Evolutionary conservation across 2,113 vertebrate species (phyloP), one percentile per base, ranked within the genome.

Genomic region (Python bivittatus): DNA sequence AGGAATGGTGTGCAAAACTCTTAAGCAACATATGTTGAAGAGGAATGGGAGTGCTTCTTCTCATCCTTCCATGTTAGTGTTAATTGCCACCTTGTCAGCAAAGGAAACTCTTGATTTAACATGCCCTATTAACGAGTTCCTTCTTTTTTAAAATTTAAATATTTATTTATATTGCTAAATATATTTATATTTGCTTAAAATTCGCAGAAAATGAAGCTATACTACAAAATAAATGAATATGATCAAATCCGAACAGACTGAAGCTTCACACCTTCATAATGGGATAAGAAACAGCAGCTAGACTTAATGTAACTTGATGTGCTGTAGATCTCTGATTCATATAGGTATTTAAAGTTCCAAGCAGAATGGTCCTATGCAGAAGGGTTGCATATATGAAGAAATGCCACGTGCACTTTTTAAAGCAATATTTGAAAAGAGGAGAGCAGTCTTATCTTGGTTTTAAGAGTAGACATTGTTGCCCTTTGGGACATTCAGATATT

Each of bases 301-400:
- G 95, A 97, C 93, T 97, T 97, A 94, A 97, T 97, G 97, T 95
- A 97, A 93, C 92, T 94, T 97, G 96, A 96, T 0, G 88, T 98
- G 97, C 95, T 97, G 97, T 95, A 97, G 96, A 96, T 97, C 93
- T 97, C 96, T 93, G 97, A 96, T 96, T 97, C 96, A 96, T 98
- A 96, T 95, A 97, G 95, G 91, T 95, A 97, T 97, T 97, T 97
- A 97, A 97, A 97, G 97, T 98, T 97, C 96, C 97, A 97, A 96
- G 94, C 85, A 96, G 95, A 97, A 97, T 98, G 98, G 97, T 98
- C 97, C 97, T 98, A 96, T 96, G 96, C 96, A 97, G 96, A 97
- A 97, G 97, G 98, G 97, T 97, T 98, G 97, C 95, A 96, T 96
- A 95, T 96, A 97, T 94, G 96, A 98, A 98, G 48, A 22, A 6